These are phyloP conservation scores for Apistogramma diplotaenia DNA, from an alignment of 2,113 vertebrate species.

Conservation along the genomic window DNA sequence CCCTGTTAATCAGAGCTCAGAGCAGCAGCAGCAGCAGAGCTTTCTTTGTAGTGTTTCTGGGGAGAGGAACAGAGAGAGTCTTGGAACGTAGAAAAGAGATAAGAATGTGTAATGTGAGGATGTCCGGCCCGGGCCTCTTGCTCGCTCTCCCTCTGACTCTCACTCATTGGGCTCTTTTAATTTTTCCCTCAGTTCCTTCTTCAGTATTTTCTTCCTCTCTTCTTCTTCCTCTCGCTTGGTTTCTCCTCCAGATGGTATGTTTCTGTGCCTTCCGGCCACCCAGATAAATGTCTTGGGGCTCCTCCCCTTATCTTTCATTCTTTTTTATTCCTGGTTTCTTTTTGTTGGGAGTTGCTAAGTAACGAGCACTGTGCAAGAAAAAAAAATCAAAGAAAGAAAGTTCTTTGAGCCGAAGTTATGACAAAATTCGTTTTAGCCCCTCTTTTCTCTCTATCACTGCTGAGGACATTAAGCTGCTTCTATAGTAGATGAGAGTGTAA, in stretches of 20 bases:
- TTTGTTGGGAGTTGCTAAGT: conserved; percentile 57
- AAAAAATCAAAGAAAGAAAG: conserved; percentile 43
- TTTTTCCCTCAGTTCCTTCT: background rate
- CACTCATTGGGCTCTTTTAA: background rate
- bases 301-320: background rate
- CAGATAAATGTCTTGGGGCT: conserved; percentile 28
- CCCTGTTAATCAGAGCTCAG: background rate
- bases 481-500: conserved; percentile 22
- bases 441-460: conserved; percentile 9
- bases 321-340: background rate
- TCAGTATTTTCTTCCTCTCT: background rate
- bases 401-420: conserved; percentile 44
- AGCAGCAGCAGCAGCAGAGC: background rate
- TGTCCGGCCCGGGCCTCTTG: conserved; percentile 32
- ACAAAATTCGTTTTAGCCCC: conserved; percentile 31
- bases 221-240: conserved; percentile 17
- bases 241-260: conserved; percentile 56
- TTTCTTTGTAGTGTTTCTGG: conserved; percentile 4
- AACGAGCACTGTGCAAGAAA: conserved; percentile 53
- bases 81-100: conserved; percentile 55
- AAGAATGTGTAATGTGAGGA: conserved; percentile 54
- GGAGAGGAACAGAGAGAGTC: conserved; percentile 16
- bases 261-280: conserved; percentile 29
- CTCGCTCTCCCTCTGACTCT: background rate
- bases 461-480: conserved; percentile 15